Conservation (phyloP, 2,797 vertebrate genomes). For the Acanthiza pusilla region DNA sequence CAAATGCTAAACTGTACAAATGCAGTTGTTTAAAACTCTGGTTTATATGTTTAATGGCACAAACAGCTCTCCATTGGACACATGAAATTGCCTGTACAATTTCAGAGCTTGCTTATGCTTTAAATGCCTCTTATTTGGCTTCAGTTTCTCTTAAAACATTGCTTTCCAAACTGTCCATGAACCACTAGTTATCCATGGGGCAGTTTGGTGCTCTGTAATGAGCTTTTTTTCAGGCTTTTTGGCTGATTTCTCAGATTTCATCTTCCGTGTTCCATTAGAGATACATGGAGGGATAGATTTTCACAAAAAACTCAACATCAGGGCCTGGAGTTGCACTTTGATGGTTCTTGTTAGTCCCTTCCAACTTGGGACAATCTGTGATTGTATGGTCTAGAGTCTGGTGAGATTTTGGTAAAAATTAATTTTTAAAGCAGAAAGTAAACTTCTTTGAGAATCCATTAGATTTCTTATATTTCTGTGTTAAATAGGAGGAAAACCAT, state of each 20-base stretch:
- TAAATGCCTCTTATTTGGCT: neutral
- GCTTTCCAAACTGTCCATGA: neutral
- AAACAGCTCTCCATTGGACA: neutral
- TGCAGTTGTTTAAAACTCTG: slow-evolving; percentile 15
- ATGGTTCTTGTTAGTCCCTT: neutral
- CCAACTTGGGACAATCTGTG: neutral
- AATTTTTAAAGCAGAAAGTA: neutral
- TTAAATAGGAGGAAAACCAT: neutral
- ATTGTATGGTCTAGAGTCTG: neutral
- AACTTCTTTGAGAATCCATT: neutral
- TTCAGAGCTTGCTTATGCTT: neutral
- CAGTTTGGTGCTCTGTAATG: neutral
- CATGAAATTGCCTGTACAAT: neutral
- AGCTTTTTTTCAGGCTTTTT: neutral
- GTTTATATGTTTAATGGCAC: slow-evolving; percentile 12
- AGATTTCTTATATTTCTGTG: neutral
- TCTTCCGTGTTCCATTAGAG: neutral
- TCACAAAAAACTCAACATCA: neutral
- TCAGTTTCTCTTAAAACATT: neutral
- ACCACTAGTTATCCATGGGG: neutral
- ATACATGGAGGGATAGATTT: neutral
- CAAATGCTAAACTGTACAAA: neutral
- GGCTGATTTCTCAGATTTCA: neutral
- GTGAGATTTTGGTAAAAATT: neutral
- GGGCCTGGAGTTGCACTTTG: neutral